A percentile compares a stretch with the other conserved stretches of the same genome.
Conservation (phyloP, 2,797 vertebrate species). For the Mormyrus hasselquistii region DNA sequence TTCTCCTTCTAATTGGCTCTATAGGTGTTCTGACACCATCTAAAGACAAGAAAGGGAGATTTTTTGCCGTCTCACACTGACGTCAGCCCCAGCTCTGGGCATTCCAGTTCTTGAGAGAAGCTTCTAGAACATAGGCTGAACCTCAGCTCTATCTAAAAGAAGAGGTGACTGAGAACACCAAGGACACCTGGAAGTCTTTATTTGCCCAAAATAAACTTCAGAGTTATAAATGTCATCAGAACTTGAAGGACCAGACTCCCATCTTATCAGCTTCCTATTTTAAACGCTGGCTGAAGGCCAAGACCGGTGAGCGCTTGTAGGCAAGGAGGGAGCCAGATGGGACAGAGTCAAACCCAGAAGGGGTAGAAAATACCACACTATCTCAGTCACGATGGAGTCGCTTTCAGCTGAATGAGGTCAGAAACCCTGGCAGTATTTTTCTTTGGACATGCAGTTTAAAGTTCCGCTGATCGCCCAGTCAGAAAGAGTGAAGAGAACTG, state of each 20-base stretch:
- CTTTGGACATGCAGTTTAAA: background rate
- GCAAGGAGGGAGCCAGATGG: background rate
- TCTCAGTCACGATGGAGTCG: background rate
- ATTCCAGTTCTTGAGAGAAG: background rate
- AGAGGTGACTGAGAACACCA: background rate
- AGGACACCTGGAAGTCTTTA: background rate
- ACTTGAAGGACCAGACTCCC: background rate
- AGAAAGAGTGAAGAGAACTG: background rate
- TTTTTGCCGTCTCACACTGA: background rate
- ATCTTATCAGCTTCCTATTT: conserved; percentile 1
- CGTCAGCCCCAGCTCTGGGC: background rate
- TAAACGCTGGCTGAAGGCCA: background rate
- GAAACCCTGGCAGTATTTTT: background rate
- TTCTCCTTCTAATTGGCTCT: background rate
- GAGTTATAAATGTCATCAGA: background rate
- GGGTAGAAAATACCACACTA: background rate
- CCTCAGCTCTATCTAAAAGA: background rate
- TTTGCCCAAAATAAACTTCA: background rate
- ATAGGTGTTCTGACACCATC: background rate
- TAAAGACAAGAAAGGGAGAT: background rate
- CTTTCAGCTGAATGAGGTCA: background rate
- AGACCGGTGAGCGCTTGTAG: background rate
- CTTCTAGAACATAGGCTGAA: background rate
- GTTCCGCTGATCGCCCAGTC: background rate
- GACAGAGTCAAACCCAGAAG: background rate